These are phyloP conservation scores for Epistrophella euchroma DNA, from an alignment of 2,888 invertebrate genomes.

Conservation along the genomic window DNA sequence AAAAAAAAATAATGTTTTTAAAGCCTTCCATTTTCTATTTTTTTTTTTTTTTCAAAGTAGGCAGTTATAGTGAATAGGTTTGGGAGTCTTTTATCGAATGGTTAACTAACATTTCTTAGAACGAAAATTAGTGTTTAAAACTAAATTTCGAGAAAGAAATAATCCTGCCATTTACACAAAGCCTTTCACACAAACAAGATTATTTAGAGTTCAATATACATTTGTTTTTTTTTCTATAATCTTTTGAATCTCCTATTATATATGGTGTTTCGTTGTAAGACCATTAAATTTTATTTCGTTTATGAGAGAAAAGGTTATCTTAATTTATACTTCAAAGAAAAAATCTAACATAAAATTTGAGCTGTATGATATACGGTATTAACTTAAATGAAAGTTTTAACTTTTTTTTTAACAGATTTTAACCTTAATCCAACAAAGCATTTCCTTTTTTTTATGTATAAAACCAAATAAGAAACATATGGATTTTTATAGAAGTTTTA, in stretches of 20 bases:
- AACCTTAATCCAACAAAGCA: conserved; percentile 1
- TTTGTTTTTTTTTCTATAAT: not conserved
- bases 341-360: not conserved
- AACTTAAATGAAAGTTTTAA: conserved; percentile 1
- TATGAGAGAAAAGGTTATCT: not conserved
- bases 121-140: no score
- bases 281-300: not conserved
- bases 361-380: not conserved
- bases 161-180: not conserved
- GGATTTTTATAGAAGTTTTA: conserved; percentile 32
- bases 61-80: no score
- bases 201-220: not conserved
- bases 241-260: not conserved
- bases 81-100: no score
- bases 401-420: not conserved
- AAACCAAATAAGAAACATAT: not conserved
- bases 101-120: no score
- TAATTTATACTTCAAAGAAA: not conserved
- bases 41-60: no score
- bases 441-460: not conserved
- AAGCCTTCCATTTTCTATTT: no score
- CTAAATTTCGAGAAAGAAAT: no score
- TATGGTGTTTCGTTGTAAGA: not conserved
- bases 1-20: no score
- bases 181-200: not conserved